Evolutionary conservation across 2,888 invertebrate species (phyloP), one percentile per base, ranked within the genome.

Genomic region (Acronicta alni): DNA sequence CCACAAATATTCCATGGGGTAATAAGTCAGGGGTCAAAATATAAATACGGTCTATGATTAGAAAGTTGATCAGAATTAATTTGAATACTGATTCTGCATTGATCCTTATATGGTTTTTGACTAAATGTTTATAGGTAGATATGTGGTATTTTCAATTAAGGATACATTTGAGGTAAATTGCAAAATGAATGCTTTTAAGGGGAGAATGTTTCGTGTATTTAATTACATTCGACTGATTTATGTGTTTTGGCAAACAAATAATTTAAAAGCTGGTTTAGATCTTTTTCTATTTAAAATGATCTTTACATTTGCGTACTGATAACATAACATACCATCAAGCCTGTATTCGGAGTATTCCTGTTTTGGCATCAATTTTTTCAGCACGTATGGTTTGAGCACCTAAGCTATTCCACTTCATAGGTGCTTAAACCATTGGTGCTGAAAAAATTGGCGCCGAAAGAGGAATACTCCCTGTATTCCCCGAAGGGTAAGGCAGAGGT

Each of bases 61-160:
- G 74, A 75, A 69, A 76, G 69, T 73, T 68, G 59, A 35, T 45
- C 37, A 55, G 59, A 41, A 67, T 67, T 37, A 38, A 75, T 74
- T 72, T 65, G 56, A 67, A 75, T 74, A 65, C 75, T 63, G 55
- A 46, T 37, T 14, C 14, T 17, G 30, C 23, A 16, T 10, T 45
- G 37, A 15, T 32, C 64, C 45, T 45, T 72, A 57, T 55, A 57
- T 35, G 59, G 64, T 32, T 52, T 47, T 37, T 16, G 15, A 39
- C 9, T 67, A 47, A 30, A 30, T 30, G 10, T 54, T 58, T 38
- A 47, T 32, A 38, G 15, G 20, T 32, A 38, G 47, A 7, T 30
- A 30, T 20, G 14, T 46, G 46, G 51, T 46, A 43, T 53, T 55
- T 35, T 48, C 18, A 16, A 53, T 47, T 46, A 45, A 35, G 2